Evolutionary conservation across 1,140 invertebrate species (phyloP), one percentile per base, ranked within the genome.

Genomic region (Oreohelix idahoensis): DNA sequence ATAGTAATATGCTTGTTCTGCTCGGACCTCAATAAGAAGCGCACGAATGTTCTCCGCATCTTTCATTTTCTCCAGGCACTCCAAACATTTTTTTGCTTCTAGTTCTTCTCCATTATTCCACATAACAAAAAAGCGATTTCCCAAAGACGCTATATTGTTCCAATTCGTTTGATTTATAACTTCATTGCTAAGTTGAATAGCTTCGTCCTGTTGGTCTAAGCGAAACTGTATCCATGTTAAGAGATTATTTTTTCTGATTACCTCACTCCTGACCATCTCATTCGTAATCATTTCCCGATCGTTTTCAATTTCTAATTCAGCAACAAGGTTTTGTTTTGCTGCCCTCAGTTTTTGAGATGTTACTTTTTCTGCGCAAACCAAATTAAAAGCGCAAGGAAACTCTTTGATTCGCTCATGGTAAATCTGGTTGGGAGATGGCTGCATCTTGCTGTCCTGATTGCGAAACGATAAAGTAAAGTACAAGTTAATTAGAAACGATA

Each of bases 381-480:
- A n/a, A 69, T 69, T 69, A 35, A 69, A 69, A 29, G n/a, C 63
- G 26, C 63, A 69, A 69, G 63, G 63, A 69, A 69, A 69, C 32
- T 23, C 8, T 17, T 49, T 17, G 10, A 49, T 49, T 49, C 45
- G 8, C 17, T 49, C 45, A 49, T n/a, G n/a, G n/a, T n/a, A n/a
- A n/a, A n/a, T n/a, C n/a, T n/a, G n/a, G n/a, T n/a, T n/a, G n/a
- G n/a, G n/a, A n/a, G n/a, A n/a, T n/a, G n/a, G n/a, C n/a, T n/a
- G n/a, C n/a, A n/a, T n/a, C n/a, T n/a, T n/a, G n/a, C n/a, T n/a
- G n/a, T n/a, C n/a, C n/a, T n/a, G n/a, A n/a, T n/a, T n/a, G n/a
- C n/a, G n/a, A n/a, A n/a, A n/a, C n/a, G n/a, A n/a, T n/a, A n/a
- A n/a, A n/a, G n/a, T n/a, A n/a, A n/a, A n/a, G n/a, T n/a, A n/a